Evolutionary conservation across 2,797 vertebrate genomes (phyloP), one percentile per base, ranked within the genome.

Genomic region (Danio tinwini): DNA sequence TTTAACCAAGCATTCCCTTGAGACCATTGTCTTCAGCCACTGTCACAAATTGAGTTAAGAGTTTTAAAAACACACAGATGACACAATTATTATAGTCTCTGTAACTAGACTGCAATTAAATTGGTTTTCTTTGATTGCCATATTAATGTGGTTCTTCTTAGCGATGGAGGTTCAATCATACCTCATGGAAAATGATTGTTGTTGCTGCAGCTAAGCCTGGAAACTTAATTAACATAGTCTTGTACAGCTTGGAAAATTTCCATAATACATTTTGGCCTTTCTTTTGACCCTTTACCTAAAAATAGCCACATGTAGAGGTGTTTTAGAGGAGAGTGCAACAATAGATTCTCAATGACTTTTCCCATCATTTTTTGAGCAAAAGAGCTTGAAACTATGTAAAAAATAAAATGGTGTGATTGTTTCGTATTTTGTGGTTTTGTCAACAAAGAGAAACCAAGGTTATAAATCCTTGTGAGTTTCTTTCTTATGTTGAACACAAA

Each of bases 21-120:
- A 80, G 79, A 76, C 73, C 61, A 75, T 83, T 59, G 82, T 76
- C 69, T 81, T 56, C 17, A 68, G 53, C 56, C 65, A 45, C 29
- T 70, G 49, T 65, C 63, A 61, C 59, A 45, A 42, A 69, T 65
- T 74, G 29, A 74, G 78, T 74, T 17, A 12, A 50, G 52, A 73
- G 52, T 71, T 39, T 77, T 65, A 50, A 37, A 58, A 70, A 82
- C 40, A 39, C 13, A 19, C 21, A 12, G 61, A 45, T 67, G 65
- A 40, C 49, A 50, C 50, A 58, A 47, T 72, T 80, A 50, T 58
- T 42, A 21, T 76, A 52, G 5, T 7, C 16, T 29, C 45, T 40
- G 37, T 68, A 39, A 29, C 52, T 64, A 56, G 74, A 39, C 42
- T 16, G 17, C 50, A 74, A 70, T 55, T 78, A 67, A 74, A 49